phyloP scores from a whole-genome alignment of 2,797 vertebrate species.

The Scolopax bukidnonensis region DNA sequence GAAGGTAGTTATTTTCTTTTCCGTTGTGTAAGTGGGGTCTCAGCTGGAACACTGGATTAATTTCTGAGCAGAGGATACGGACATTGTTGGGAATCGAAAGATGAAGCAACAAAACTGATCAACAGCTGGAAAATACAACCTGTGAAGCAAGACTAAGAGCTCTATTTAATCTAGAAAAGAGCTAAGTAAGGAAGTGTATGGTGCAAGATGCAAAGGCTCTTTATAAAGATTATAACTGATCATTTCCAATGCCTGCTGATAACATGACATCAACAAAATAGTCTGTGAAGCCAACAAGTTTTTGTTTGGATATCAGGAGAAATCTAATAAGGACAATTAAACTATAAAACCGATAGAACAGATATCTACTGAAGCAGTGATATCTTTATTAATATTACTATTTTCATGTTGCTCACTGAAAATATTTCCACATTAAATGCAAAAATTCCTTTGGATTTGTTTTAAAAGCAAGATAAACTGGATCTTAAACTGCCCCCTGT shows the following conservation, averaged over 20 bases:
- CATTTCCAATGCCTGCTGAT: background rate
- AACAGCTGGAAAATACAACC: background rate
- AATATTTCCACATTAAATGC: background rate
- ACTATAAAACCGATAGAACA: background rate
- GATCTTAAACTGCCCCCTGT: background rate
- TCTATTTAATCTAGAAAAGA: background rate
- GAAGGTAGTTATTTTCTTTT: background rate
- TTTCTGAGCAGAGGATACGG: background rate
- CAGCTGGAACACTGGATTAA: background rate
- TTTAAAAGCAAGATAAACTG: background rate
- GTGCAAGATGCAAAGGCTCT: background rate
- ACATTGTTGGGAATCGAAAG: background rate
- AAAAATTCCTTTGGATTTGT: background rate
- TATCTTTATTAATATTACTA: background rate
- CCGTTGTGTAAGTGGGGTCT: background rate
- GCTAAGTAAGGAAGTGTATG: background rate
- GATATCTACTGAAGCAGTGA: background rate
- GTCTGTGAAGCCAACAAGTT: background rate
- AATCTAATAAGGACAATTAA: background rate
- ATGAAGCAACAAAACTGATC: background rate
- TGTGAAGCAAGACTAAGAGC: background rate
- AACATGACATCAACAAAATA: background rate
- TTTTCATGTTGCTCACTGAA: background rate
- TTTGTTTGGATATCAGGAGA: background rate
- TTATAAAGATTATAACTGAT: background rate